Evolutionary conservation across 2,113 vertebrate genomes (phyloP).

Genomic region (Sakesphorus luctuosus): DNA sequence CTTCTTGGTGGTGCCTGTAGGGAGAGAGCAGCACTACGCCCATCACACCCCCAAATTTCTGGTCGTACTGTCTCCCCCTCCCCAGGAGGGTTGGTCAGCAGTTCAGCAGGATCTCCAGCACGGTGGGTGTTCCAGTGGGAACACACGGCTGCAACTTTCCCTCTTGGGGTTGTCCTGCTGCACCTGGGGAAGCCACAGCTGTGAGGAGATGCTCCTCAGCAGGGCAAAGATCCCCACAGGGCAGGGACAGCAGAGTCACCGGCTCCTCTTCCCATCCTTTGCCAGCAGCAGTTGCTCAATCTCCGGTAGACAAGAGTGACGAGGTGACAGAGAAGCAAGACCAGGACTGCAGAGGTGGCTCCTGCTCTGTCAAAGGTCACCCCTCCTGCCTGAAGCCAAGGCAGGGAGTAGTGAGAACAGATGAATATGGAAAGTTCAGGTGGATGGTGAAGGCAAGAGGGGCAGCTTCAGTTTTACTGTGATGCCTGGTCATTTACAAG

Average conservation of each 20-base stretch:
- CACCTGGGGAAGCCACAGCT: neutral
- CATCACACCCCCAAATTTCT: neutral
- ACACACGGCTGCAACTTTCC: neutral
- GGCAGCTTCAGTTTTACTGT: neutral
- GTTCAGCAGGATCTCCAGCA: neutral
- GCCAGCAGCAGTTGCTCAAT: neutral
- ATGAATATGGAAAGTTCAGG: neutral
- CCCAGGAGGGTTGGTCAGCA: neutral
- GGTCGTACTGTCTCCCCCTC: accelerated
- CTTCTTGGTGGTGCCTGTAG: neutral
- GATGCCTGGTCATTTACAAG: neutral
- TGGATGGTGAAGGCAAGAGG: neutral
- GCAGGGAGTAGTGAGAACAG: neutral
- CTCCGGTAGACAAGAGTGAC: neutral
- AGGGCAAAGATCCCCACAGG: neutral
- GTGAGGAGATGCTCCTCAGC: neutral
- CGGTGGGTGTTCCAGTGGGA: accelerated
- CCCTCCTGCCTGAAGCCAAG: neutral
- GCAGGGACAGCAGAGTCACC: neutral
- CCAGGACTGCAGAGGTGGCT: neutral
- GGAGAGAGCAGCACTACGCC: neutral
- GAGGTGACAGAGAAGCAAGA: neutral
- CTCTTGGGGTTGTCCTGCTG: neutral
- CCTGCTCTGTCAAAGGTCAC: neutral
- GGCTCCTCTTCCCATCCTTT: neutral